A percentile compares a stretch with the other conserved stretches of the same genome.
phyloP scores from a whole-genome alignment of 2,797 vertebrate genomes.

The Pelobates cultripes region DNA sequence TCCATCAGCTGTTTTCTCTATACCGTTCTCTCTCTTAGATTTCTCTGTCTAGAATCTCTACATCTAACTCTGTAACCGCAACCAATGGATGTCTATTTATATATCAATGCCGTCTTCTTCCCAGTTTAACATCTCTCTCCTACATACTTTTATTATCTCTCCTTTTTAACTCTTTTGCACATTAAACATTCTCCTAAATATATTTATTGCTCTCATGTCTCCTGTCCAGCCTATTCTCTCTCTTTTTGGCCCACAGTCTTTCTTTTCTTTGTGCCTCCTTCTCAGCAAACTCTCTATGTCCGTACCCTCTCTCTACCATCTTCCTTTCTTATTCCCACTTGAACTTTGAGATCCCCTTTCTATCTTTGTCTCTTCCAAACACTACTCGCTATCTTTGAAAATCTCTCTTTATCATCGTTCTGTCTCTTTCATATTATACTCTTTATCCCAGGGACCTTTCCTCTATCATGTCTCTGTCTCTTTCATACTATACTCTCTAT shows the following conservation, averaged over 20 bases:
- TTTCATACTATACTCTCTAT: no score
- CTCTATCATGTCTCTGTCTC: background rate
- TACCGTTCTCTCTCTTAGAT: no score
- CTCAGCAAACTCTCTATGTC: background rate
- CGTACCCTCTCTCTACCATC: background rate
- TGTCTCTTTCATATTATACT: background rate
- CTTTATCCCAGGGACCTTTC: background rate
- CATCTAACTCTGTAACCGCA: no score
- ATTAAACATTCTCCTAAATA: background rate
- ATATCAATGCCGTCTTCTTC: no score
- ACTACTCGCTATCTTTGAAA: background rate
- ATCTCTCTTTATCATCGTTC: background rate
- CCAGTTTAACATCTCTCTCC: background rate
- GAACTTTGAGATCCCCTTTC: conserved; percentile 50
- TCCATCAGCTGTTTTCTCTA: no score
- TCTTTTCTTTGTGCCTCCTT: background rate
- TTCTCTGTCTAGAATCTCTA: no score
- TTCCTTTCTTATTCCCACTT: background rate
- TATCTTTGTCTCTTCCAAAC: background rate
- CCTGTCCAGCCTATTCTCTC: background rate
- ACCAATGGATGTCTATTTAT: no score
- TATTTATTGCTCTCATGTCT: background rate
- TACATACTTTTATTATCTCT: background rate
- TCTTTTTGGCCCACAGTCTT: background rate
- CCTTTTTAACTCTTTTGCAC: background rate